Conservation (phyloP, 2,113 vertebrate species). For the Pholis gunnellus region DNA sequence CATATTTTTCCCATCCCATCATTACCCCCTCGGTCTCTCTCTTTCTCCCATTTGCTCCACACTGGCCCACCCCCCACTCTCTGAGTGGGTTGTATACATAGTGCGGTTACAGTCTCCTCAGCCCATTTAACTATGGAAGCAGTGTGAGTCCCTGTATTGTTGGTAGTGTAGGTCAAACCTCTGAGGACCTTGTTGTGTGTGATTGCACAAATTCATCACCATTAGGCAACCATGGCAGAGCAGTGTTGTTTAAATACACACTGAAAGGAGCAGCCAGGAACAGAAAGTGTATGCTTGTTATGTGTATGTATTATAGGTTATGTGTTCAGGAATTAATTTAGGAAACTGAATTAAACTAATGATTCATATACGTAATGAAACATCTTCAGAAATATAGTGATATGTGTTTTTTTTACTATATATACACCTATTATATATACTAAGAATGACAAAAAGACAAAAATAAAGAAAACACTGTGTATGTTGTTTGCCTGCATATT, state of each 20-base stretch:
- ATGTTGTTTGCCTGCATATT: background rate
- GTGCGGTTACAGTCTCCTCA: constrained; percentile 48
- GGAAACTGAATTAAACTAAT: background rate
- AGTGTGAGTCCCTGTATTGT: constrained; percentile 44
- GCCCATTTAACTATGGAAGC: constrained; percentile 59
- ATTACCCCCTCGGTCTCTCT: constrained; percentile 1
- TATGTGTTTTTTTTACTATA: background rate
- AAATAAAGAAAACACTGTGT: background rate
- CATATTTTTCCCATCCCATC: constrained; percentile 12
- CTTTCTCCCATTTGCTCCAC: constrained; percentile 30
- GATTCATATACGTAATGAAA: background rate
- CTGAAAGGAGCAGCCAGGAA: constrained; percentile 18
- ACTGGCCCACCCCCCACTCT: constrained; percentile 11
- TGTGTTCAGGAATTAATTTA: background rate
- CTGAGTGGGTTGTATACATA: constrained; percentile 64
- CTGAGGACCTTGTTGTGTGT: constrained; percentile 38
- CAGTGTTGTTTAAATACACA: constrained; percentile 44
- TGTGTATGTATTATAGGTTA: constrained; percentile 10
- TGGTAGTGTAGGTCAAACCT: constrained; percentile 35
- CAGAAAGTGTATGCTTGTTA: constrained; percentile 14
- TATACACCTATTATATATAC: background rate
- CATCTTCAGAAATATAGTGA: background rate
- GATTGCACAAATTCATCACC: constrained; percentile 66
- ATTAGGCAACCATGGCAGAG: constrained; percentile 46
- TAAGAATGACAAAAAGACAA: background rate